phyloP scores from a whole-genome alignment of 2,113 vertebrate genomes.

The Clupea harengus region DNA sequence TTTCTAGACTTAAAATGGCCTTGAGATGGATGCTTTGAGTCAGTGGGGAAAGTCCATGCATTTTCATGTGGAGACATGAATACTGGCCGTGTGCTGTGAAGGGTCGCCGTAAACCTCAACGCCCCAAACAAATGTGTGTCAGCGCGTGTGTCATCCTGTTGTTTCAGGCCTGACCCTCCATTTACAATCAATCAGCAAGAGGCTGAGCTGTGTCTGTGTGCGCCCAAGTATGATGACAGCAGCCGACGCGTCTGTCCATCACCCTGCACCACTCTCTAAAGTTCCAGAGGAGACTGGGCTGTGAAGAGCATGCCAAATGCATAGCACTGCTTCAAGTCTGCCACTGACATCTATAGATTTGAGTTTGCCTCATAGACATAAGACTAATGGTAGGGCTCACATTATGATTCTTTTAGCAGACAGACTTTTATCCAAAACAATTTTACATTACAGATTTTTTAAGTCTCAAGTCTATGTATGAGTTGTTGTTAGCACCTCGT shows the following conservation, averaged over 20 bases:
- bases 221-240: slow-evolving; percentile 17
- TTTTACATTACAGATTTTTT: not conserved
- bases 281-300: not conserved
- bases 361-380: not conserved
- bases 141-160: not conserved
- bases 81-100: not conserved
- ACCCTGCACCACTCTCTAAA: not conserved
- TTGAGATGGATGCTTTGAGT: not conserved
- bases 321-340: not conserved
- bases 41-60: not conserved
- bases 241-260: not conserved
- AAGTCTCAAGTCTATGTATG: not conserved
- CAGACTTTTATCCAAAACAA: no score
- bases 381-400: not conserved
- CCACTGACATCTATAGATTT: not conserved
- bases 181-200: slow-evolving; percentile 2
- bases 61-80: not conserved
- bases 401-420: not conserved
- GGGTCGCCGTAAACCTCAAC: not conserved
- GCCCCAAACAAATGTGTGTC: not conserved
- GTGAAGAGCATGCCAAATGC: not conserved
- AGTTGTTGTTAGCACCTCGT: not conserved
- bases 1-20: not conserved
- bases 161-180: not conserved
- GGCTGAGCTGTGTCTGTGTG: not conserved